phyloP scores from a whole-genome alignment of 2,797 vertebrate genomes.

The Sebastes diploproa region DNA sequence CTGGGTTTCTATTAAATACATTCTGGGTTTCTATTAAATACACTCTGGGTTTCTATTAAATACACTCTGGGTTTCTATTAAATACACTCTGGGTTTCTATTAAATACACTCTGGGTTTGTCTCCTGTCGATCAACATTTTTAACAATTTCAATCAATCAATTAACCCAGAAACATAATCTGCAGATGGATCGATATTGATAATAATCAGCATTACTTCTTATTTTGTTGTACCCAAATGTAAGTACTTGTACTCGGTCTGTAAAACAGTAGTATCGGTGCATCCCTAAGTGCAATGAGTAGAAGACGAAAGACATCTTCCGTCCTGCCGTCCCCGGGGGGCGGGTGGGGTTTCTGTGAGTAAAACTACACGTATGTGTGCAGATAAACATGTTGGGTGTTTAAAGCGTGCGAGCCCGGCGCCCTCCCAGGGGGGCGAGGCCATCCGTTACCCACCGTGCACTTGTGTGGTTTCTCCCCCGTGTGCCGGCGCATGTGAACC shows the following conservation, averaged over 20 bases:
- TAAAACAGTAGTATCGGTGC: too few relatives aligned
- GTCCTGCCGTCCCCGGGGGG: not conserved
- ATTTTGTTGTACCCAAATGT: too few relatives aligned
- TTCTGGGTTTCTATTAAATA: too few relatives aligned
- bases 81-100: too few relatives aligned
- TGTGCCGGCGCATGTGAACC: slow-evolving; percentile 97
- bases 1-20: too few relatives aligned
- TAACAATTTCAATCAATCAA: not conserved
- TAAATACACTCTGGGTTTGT: too few relatives aligned
- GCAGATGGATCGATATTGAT: not conserved
- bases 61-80: too few relatives aligned
- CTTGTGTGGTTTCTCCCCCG: slow-evolving; percentile 97
- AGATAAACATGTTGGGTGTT: slow-evolving; percentile 14
- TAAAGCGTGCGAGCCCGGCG: not conserved
- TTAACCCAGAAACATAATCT: not conserved
- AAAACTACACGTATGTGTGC: not conserved
- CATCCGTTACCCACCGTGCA: slow-evolving; percentile 87
- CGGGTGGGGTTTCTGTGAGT: too few relatives aligned
- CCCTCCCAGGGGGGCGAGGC: slow-evolving; percentile 1
- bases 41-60: too few relatives aligned
- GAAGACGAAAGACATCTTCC: not conserved
- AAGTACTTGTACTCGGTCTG: too few relatives aligned
- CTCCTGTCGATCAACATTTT: not conserved
- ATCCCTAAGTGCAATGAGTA: not conserved
- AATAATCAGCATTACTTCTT: not conserved